Base-by-base conservation (phyloP, 2,113 vertebrate genomes). In the Myotis davidii region DNA sequence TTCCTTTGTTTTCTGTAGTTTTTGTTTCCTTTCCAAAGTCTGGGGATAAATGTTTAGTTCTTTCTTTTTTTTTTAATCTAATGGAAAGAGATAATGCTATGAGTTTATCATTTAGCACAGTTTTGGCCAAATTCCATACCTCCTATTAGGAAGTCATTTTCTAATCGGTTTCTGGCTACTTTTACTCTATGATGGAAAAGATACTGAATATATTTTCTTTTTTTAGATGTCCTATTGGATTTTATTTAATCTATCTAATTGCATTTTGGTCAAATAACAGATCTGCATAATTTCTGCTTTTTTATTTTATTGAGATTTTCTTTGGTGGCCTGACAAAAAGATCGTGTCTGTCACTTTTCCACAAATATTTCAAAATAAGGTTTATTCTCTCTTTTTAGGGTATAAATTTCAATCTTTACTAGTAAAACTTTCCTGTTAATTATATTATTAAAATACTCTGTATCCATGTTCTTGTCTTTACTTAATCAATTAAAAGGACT, bases 321-420 rank as follows among this genome's bases (percentile, higher is more conserved):
- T 59, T 95, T 45, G 69, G 18, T 88, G 14, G 34, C 48, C 25
- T 70, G 37, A 56, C 9, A 76, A 34, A 32, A 73, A 72, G 23
- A 79, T 39, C 2, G n/a, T 45, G 17, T 39, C 64, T 85, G 65
- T 92, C 11, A 70, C 14, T 45, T 45, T 65, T 64, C 37, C 50
- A 32, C 27, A 92, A 72, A 73, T 88, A 77, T 32, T 87, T 85
- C 12, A 84, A 85, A 84, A 84, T 7, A 69, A 29, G 12, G 5
- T 45, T 56, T 56, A 50, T 48, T 94, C 42, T 73, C 21, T 78
- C 29, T 61, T 65, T 73, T 82, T 34, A 23, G 17, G 20, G 14
- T 87, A 72, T 50, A 50, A 84, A 82, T 20, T 78, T 88, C 42
- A 85, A 77, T 92, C 27, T 92, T 85, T 39, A 34, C 79, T 97